Evolutionary conservation across 2,113 vertebrate genomes (phyloP).

Genomic region (Tragelaphus buxtoni): DNA sequence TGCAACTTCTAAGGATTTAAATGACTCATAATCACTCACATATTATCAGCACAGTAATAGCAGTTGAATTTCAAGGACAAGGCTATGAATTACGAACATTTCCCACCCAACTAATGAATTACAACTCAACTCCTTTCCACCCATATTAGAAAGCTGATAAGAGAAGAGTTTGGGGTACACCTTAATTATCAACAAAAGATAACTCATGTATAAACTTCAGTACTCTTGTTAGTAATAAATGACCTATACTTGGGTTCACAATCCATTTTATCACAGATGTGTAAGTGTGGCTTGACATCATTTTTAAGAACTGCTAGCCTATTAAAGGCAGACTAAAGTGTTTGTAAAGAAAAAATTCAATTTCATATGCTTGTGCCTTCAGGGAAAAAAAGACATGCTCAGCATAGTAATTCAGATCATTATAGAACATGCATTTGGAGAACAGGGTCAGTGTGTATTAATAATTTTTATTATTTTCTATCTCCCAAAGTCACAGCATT

Average conservation of each 20-base stretch:
- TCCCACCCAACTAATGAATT: conserved; percentile 10
- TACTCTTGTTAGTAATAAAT: not conserved
- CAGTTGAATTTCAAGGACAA: not conserved
- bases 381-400: not conserved
- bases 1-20: conserved; percentile 26
- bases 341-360: conserved; percentile 36
- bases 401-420: conserved; percentile 17
- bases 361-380: conserved; percentile 20
- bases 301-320: not conserved
- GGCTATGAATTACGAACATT: not conserved
- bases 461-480: conserved; percentile 51
- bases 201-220: not conserved
- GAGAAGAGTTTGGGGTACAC: not conserved
- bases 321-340: conserved; percentile 10
- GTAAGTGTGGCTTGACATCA: not conserved
- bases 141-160: not conserved
- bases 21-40: conserved; percentile 17
- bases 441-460: conserved; percentile 18
- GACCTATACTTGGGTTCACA: not conserved
- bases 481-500: conserved; percentile 28
- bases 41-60: conserved; percentile 40
- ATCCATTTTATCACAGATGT: not conserved
- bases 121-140: not conserved
- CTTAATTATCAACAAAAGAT: conserved; percentile 13
- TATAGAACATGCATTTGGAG: conserved; percentile 19